Conservation (phyloP, 23 tunicate genomes). For the Aplidium turbinatum region DNA sequence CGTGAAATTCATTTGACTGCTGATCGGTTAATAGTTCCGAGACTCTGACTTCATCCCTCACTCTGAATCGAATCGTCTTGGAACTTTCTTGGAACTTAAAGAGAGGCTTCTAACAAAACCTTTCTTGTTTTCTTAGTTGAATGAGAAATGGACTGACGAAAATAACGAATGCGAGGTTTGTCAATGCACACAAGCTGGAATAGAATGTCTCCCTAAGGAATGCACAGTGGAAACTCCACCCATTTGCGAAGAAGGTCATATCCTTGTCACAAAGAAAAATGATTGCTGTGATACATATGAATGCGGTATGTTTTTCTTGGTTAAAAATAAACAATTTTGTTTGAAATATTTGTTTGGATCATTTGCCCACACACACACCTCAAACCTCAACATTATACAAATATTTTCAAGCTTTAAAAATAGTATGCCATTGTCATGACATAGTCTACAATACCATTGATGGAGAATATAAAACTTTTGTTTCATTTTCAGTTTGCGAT, state of each 20-base stretch:
- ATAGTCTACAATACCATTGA: too few species aligned
- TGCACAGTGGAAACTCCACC: constrained; percentile 57
- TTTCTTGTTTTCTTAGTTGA: too few species aligned
- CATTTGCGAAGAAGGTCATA: constrained; percentile 54
- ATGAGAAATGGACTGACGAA: constrained; percentile 59
- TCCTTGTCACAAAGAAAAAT: constrained; percentile 45
- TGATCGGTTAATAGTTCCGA: too few species aligned
- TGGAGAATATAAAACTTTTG: neutral
- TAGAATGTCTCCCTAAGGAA: constrained; percentile 36
- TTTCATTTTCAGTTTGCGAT: constrained; percentile 65
- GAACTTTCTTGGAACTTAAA: too few species aligned
- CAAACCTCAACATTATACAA: neutral
- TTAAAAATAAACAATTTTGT: neutral
- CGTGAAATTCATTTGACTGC: too few species aligned
- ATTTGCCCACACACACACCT: neutral
- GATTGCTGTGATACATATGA: constrained; percentile 81
- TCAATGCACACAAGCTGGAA: constrained; percentile 67
- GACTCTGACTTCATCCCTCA: too few species aligned
- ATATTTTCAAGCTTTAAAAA: neutral
- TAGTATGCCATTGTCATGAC: too few species aligned
- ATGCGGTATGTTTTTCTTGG: constrained; percentile 62
- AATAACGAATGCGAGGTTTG: constrained; percentile 54
- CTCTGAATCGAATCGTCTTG: too few species aligned
- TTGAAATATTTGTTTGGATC: too few species aligned
- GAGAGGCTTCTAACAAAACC: too few species aligned